Conservation (phyloP, 1,140 invertebrate genomes). For the Drosophila obscura region DNA sequence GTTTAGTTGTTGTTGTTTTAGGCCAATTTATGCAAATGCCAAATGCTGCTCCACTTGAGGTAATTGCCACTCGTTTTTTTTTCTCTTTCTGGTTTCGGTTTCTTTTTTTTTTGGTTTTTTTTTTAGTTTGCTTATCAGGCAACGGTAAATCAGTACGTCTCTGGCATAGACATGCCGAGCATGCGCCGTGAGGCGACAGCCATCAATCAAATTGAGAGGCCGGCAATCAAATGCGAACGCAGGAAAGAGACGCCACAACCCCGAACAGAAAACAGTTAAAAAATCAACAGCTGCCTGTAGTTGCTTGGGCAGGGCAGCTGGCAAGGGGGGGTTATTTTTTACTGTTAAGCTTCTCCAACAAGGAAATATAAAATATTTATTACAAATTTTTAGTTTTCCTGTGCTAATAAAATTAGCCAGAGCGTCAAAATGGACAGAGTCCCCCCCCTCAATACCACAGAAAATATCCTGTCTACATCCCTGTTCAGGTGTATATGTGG, state of each 20-base stretch:
- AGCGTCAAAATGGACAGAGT: no score
- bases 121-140: constrained; percentile 56
- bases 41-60: constrained; percentile 76
- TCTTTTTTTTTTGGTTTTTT: constrained; percentile 12
- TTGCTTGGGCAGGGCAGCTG: neutral
- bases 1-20: constrained; percentile 32
- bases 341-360: neutral
- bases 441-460: no score
- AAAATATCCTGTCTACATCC: constrained; percentile 2
- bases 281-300: constrained; percentile 63
- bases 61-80: constrained; percentile 73
- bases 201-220: constrained; percentile 77
- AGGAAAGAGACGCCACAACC: constrained; percentile 26
- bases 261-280: constrained; percentile 46
- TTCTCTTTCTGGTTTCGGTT: constrained; percentile 2
- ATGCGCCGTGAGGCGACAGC: constrained; percentile 78
- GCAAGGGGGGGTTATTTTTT: neutral
- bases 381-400: neutral
- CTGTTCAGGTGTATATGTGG: constrained; percentile 8
- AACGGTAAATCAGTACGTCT: constrained; percentile 71
- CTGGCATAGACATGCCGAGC: constrained; percentile 68
- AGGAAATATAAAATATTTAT: no score
- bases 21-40: constrained; percentile 77
- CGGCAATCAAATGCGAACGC: constrained; percentile 58
- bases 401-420: no score